Percentiles rank a stretch among this genome's conserved stretches.
phyloP scores from a whole-genome alignment of 92 coral and sea anemone genomes.

The Parazoanthus atlanticus region DNA sequence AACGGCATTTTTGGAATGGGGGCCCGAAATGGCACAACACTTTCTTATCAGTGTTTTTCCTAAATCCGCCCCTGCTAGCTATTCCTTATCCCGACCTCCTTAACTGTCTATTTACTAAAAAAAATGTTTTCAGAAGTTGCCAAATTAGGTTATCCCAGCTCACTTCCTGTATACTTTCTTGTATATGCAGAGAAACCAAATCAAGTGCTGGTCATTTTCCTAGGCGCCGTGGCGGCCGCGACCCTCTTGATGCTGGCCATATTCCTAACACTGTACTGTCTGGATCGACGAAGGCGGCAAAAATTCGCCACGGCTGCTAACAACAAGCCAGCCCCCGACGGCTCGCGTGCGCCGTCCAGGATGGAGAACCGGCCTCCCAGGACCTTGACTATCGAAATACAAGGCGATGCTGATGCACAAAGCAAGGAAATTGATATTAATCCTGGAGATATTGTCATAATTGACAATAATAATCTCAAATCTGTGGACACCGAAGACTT shows the following conservation, averaged over 20 bases:
- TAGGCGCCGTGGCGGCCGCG: conserved; percentile 77
- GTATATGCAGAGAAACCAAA: conserved; percentile 56
- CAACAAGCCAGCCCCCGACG: not conserved
- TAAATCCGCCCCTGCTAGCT: not conserved
- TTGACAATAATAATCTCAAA: conserved; percentile 78
- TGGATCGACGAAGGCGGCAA: conserved; percentile 52
- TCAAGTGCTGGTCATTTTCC: conserved; percentile 68
- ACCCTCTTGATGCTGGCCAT: conserved; percentile 63
- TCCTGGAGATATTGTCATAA: conserved; percentile 86
- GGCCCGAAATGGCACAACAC: too few species aligned
- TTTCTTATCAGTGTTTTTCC: not conserved
- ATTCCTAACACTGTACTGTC: conserved; percentile 51
- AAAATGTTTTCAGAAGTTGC: not conserved
- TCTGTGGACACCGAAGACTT: conserved; percentile 82
- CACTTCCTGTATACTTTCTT: not conserved
- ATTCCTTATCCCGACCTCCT: too few species aligned
- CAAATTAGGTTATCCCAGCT: not conserved
- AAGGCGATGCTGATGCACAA: conserved; percentile 67
- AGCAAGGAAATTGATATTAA: conserved; percentile 77
- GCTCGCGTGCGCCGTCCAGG: conserved; percentile 34
- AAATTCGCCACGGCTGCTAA: conserved; percentile 51
- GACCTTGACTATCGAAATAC: conserved; percentile 82
- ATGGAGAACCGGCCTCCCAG: conserved; percentile 54
- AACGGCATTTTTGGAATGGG: too few species aligned
- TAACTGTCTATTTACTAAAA: not conserved